A percentile compares a stretch with the other conserved stretches of the same genome.
Conservation (phyloP, 2,797 vertebrate genomes). For the Gallirallus australis region DNA sequence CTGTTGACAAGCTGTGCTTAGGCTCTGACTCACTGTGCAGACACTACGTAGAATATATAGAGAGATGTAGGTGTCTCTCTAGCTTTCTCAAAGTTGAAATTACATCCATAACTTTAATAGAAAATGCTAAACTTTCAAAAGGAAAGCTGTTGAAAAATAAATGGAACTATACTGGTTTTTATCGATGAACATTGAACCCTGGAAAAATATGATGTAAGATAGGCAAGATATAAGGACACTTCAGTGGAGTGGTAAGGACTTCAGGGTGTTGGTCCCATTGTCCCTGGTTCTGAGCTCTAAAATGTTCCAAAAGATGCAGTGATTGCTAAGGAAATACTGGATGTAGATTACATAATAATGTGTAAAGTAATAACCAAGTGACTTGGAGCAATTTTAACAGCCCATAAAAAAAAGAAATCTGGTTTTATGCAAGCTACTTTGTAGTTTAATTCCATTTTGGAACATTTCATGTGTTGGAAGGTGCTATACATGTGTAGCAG, state of each 20-base stretch:
- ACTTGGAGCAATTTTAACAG: background rate
- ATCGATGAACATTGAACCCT: background rate
- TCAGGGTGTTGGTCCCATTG: background rate
- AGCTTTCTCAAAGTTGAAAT: background rate
- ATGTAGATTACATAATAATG: background rate
- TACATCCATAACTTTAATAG: background rate
- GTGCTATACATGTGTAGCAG: background rate
- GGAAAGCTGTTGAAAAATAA: background rate
- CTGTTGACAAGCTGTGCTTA: constrained; percentile 25
- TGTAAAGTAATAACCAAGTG: background rate
- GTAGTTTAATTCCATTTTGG: background rate
- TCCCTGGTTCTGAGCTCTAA: background rate
- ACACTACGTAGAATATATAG: background rate
- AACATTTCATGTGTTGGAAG: background rate
- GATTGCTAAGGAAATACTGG: background rate
- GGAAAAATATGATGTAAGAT: background rate
- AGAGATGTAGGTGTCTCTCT: background rate
- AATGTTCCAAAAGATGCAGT: background rate
- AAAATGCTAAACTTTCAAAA: background rate
- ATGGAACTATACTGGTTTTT: background rate
- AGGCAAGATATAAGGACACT: background rate
- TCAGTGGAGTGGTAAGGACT: background rate
- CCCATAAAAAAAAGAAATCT: background rate
- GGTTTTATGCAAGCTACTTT: background rate
- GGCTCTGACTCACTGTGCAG: background rate